Evolutionary conservation across 2,888 invertebrate species (phyloP).

Genomic region (Halictus ligatus): DNA sequence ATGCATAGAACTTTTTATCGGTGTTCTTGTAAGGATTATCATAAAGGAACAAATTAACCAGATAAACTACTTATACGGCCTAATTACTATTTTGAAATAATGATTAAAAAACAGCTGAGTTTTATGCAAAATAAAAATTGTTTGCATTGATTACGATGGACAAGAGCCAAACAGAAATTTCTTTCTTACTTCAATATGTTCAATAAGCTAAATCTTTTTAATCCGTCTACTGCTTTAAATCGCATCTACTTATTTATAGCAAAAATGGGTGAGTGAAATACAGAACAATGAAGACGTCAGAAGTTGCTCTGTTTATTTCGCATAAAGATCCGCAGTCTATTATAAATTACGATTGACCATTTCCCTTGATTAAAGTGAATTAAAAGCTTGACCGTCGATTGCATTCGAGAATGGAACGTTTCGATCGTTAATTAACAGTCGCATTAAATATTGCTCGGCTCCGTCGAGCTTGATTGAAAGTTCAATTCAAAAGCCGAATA

Average conservation of each 20-base stretch:
- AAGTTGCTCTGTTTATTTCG: background rate
- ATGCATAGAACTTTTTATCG: background rate
- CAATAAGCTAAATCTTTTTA: background rate
- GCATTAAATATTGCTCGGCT: background rate
- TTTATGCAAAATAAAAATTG: too few relatives aligned
- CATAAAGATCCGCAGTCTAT: background rate
- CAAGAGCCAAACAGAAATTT: background rate
- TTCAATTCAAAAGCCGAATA: constrained; percentile 46
- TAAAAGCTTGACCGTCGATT: background rate
- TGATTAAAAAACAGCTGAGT: too few relatives aligned
- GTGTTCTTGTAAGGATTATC: background rate
- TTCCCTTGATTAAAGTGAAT: background rate
- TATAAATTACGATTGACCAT: background rate
- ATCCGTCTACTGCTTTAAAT: background rate
- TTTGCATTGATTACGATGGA: too few relatives aligned
- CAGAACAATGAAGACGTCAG: too few relatives aligned
- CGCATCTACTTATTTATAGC: background rate
- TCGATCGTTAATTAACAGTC: background rate
- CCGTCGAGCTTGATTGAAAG: background rate
- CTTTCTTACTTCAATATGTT: background rate
- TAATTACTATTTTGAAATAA: background rate
- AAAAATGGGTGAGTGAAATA: too few relatives aligned
- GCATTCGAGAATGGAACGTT: background rate
- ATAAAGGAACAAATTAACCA: background rate
- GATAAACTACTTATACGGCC: background rate